These are phyloP conservation scores for Urocyon cinereoargenteus DNA, from an alignment of 2,797 vertebrate genomes.

Conservation along the genomic window DNA sequence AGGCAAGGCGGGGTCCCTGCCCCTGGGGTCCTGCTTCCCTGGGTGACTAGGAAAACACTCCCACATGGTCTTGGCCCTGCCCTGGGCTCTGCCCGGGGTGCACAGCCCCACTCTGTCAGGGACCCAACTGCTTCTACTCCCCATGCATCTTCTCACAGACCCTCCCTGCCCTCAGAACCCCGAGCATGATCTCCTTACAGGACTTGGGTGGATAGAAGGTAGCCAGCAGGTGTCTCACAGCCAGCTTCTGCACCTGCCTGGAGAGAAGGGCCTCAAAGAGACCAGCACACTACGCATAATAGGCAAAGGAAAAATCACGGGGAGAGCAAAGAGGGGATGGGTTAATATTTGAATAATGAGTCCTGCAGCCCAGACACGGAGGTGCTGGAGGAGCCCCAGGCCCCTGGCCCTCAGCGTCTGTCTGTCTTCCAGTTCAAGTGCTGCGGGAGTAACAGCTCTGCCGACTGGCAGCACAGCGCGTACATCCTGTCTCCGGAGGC, in stretches of 20 bases:
- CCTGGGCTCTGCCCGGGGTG: not conserved
- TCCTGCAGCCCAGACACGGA: fast-evolving
- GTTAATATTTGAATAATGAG: not conserved
- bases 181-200: not conserved
- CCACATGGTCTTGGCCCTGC: not conserved
- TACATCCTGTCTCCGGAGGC: conserved; percentile 87
- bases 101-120: not conserved
- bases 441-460: conserved; percentile 93
- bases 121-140: not conserved
- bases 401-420: not conserved
- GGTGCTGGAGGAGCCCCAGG: fast-evolving
- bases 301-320: not conserved
- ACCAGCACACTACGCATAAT: not conserved
- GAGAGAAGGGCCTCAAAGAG: no score
- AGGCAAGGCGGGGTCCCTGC: not conserved
- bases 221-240: not conserved
- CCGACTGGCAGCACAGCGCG: conserved; percentile 90
- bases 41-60: no score
- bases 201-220: no score
- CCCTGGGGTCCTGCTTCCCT: not conserved
- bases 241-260: not conserved
- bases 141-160: not conserved
- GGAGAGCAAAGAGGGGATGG: not conserved
- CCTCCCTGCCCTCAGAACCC: not conserved
- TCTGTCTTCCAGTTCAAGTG: conserved; percentile 91